Percentiles rank a stretch among this genome's conserved stretches.
Evolutionary conservation across 2,113 vertebrate species (phyloP).

Genomic region (Toxostoma redivivum): DNA sequence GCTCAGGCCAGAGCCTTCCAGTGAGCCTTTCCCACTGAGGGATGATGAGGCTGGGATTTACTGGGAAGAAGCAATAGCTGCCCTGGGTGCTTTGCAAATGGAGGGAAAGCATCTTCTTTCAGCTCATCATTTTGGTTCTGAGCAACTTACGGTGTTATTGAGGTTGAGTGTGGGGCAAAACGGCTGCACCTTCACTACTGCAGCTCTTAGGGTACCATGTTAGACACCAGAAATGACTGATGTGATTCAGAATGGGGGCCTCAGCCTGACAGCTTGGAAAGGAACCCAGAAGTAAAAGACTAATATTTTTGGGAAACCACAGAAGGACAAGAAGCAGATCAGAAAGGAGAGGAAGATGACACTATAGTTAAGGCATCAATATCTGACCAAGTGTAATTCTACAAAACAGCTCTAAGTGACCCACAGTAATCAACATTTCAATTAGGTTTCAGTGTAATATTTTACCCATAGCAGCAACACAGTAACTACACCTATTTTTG

Average conservation of each 20-base stretch:
- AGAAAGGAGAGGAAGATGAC: background rate
- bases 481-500: background rate
- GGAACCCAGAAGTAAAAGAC: background rate
- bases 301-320: background rate
- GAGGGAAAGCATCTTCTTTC: background rate
- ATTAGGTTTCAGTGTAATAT: background rate
- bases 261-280: background rate
- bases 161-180: background rate
- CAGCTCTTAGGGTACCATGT: fast-evolving
- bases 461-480: background rate
- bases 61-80: background rate
- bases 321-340: background rate
- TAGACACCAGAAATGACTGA: background rate
- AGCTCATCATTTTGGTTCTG: background rate
- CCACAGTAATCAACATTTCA: background rate
- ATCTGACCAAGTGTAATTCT: background rate
- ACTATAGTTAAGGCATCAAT: background rate
- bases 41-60: background rate
- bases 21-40: background rate
- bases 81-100: background rate
- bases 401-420: background rate
- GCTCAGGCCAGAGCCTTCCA: background rate
- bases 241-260: background rate
- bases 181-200: background rate
- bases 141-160: background rate